Base-by-base conservation (phyloP, 2,797 vertebrate species). In the Lophotriccus pileatus region DNA sequence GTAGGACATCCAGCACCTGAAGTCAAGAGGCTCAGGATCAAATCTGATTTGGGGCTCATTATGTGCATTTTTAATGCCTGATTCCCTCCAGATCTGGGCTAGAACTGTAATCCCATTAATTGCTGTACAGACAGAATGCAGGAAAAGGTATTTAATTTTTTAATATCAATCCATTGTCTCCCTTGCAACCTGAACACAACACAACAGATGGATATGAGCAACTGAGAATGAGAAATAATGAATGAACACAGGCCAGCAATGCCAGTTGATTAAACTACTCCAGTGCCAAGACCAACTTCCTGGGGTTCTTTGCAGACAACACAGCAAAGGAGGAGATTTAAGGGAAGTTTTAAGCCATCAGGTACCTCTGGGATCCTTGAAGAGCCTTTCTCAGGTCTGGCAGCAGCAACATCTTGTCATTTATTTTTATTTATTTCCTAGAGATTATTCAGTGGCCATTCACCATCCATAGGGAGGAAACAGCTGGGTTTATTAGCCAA, bases 51-150 rank as follows among this genome's bases (percentile, higher is more conserved):
- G 6, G 50, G 67, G 16, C 6, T 86, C 30, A 18, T 18, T 30
- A 39, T 0, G 32, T 34, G 0, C 14, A 25, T 49, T 67, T 79
- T 44, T 34, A 16, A 53, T 10, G 20, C 4, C 13, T 22, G 11
- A 7, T 10, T 37, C 10, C 49, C 34, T 34, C 49, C 60, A 41
- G 12, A 56, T 27, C 47, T 63, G 44, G 36, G 86, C 36, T 34
- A 90, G 47, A 77, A 90, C 11, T 79, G 12, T 36, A n/a, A 68
- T 4, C 6, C 7, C 27, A 20, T 34, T n/a, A 36, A 69, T 7
- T 28, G 37, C 3, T 73, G 36, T 27, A 52, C 10, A 52, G 56
- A 11, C 27, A 70, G 39, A 79, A 39, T 67, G 30, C 24, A 77
- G 39, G 62, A 76, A 43, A 85, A 76, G 6, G 0, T 37, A 37